Evolutionary conservation across 2,797 vertebrate species (phyloP).

Genomic region (Tiaroga cobitis): DNA sequence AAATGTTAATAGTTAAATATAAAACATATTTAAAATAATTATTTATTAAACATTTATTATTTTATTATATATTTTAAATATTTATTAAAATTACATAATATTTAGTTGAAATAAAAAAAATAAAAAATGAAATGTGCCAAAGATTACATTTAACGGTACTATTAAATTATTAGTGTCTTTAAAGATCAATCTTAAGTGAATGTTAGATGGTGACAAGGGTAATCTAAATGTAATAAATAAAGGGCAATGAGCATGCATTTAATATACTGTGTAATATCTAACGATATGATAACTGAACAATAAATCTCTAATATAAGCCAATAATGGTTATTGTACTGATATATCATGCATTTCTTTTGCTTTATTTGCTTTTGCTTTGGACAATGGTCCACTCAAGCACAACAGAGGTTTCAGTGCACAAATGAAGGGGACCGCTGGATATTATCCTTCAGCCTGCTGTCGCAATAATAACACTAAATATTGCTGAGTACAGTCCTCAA

Average conservation of each 20-base stretch:
- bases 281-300: neutral
- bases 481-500: slow-evolving; percentile 62
- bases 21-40: neutral
- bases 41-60: neutral
- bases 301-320: neutral
- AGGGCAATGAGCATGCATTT: too few relatives aligned
- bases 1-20: neutral
- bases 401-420: slow-evolving; percentile 44
- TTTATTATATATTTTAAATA: neutral
- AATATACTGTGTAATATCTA: neutral
- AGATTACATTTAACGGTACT: neutral
- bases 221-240: neutral
- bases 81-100: neutral
- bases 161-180: neutral
- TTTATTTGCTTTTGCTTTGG: too few relatives aligned
- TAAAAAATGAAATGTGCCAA: neutral
- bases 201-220: neutral
- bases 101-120: neutral
- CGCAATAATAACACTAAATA: slow-evolving; percentile 58
- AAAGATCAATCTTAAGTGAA: neutral
- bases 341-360: neutral
- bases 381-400: slow-evolving; percentile 16
- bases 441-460: slow-evolving; percentile 58
- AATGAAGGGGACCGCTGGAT: slow-evolving; percentile 54
- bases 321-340: neutral